Conservation (phyloP, 2,888 invertebrate species). For the Heteromurus nitidus region DNA sequence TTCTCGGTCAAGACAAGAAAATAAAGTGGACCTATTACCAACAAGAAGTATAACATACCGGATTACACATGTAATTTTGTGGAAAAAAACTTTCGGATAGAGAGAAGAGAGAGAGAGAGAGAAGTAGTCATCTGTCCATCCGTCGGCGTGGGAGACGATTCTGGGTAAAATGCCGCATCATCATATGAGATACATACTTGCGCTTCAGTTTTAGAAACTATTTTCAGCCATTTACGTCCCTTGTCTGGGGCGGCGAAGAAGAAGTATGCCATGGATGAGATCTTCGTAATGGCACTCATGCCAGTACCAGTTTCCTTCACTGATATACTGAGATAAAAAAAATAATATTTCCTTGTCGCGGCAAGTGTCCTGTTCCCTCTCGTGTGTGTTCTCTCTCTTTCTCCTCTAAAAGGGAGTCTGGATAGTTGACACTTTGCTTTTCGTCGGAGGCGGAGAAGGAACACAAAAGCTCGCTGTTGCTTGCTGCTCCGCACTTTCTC, state of each 20-base stretch:
- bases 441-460: constrained; percentile 50
- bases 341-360: constrained; percentile 58
- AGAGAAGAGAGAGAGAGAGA: constrained; percentile 7
- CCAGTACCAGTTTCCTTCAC: constrained; percentile 24
- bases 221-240: constrained; percentile 42
- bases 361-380: not conserved
- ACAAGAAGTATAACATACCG: constrained; percentile 54
- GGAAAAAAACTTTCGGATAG: not conserved
- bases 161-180: constrained; percentile 56
- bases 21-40: constrained; percentile 14
- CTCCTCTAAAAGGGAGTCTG: constrained; percentile 27
- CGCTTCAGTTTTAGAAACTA: constrained; percentile 48
- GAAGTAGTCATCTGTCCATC: not conserved
- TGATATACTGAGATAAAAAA: constrained; percentile 46
- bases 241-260: not conserved
- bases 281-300: constrained; percentile 4
- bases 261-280: not conserved
- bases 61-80: constrained; percentile 20
- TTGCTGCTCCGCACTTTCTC: not conserved
- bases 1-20: no score
- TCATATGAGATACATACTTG: constrained; percentile 46
- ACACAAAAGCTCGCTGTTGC: constrained; percentile 36
- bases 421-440: constrained; percentile 60
- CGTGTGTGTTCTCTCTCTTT: constrained; percentile 29
- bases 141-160: constrained; percentile 20